Evolutionary conservation across 2,888 invertebrate species (phyloP).

Genomic region (Ormyrus labotus): DNA sequence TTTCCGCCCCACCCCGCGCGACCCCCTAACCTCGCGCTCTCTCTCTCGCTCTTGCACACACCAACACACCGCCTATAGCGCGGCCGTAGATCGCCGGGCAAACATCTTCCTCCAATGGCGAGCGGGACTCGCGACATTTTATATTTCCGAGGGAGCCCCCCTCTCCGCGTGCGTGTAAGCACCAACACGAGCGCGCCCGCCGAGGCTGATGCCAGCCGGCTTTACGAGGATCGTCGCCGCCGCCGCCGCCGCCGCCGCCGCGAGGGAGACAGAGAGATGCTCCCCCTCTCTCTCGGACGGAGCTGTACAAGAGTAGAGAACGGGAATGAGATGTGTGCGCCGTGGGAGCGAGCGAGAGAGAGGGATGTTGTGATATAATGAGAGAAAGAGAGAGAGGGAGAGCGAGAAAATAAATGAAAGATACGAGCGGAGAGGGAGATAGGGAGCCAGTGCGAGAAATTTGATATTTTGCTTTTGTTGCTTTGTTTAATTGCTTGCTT

Average conservation of each 20-base stretch:
- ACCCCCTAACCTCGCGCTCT: neutral
- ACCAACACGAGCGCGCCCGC: constrained; percentile 33
- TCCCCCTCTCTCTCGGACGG: neutral
- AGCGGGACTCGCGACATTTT: constrained; percentile 61
- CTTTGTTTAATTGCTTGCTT: too few species aligned
- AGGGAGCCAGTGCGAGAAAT: neutral
- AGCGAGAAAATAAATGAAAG: constrained; percentile 40
- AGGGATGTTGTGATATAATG: constrained; percentile 40
- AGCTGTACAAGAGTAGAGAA: constrained; percentile 25
- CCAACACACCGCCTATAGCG: constrained; percentile 47
- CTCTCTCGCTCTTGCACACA: constrained; percentile 13
- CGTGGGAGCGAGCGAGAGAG: constrained; percentile 14
- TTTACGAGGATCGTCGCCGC: constrained; percentile 3
- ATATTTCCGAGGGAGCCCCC: constrained; percentile 52
- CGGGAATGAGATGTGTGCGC: constrained; percentile 11
- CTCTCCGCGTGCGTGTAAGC: constrained; percentile 19
- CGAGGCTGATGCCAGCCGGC: constrained; percentile 1
- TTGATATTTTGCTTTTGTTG: neutral
- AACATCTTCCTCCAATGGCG: constrained; percentile 68
- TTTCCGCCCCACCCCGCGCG: constrained; percentile 65
- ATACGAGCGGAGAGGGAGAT: neutral
- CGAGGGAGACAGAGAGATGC: constrained; percentile 31
- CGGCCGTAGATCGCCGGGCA: constrained; percentile 44
- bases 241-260: neutral
- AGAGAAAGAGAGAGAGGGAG: constrained; percentile 32